These are phyloP conservation scores for Grallaria varia DNA, from an alignment of 2,113 vertebrate species.

Conservation along the genomic window DNA sequence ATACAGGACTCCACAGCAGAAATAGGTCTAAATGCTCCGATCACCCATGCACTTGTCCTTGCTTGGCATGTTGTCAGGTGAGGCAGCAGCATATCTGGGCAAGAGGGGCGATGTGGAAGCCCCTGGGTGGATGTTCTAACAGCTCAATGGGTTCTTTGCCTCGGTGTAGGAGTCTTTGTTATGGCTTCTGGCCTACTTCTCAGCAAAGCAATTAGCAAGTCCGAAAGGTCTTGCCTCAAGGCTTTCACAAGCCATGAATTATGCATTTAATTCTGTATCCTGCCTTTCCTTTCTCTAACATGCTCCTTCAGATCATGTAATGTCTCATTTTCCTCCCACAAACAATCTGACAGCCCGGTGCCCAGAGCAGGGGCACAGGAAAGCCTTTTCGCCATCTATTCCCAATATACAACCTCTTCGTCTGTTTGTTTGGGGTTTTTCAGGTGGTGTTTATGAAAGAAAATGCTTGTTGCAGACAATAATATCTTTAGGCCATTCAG, in stretches of 20 bases:
- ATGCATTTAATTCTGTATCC: constrained; percentile 3
- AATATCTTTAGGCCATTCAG: neutral
- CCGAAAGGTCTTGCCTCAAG: constrained; percentile 10
- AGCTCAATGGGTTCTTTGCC: neutral
- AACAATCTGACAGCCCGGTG: neutral
- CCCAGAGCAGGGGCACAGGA: neutral
- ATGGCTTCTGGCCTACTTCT: constrained; percentile 32
- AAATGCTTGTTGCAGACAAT: neutral
- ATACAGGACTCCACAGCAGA: neutral
- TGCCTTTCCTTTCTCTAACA: constrained; percentile 1
- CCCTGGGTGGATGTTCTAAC: neutral
- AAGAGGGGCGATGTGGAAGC: neutral
- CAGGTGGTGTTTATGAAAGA: neutral
- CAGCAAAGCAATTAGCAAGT: constrained; percentile 35
- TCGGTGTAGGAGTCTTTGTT: neutral
- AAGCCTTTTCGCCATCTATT: neutral
- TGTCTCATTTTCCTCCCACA: neutral
- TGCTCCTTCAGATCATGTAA: neutral
- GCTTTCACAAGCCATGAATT: constrained; percentile 28
- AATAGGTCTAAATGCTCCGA: neutral
- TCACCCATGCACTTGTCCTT: neutral
- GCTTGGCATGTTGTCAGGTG: neutral
- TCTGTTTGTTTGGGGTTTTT: neutral
- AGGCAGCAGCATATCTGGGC: neutral
- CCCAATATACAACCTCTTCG: neutral